Base-by-base conservation (phyloP, 2,797 vertebrate species). In the Decapterus maruadsi region DNA sequence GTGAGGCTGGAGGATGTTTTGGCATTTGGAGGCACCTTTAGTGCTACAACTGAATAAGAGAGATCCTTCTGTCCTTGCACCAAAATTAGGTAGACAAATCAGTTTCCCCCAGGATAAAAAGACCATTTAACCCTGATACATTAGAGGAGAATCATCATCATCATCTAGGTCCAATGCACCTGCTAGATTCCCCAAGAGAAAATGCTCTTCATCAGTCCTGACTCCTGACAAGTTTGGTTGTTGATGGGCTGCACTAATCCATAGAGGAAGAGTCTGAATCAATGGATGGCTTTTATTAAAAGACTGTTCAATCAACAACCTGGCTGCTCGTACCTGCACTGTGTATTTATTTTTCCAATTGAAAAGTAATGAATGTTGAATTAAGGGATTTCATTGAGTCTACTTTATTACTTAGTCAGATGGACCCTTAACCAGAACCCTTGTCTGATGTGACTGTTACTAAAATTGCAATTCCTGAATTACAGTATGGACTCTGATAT, bases 131-230 rank as follows among this genome's bases (percentile, higher is more conserved):
- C 55, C 58, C 57, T 67, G 20, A 19, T 48, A 76, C 45, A 78
- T 74, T 74, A 60, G 29, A 74, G 34, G 72, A 59, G 71, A 65
- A 80, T n/a, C n/a, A n/a, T n/a, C n/a, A 82, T 87, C 71, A 77
- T 75, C 50, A 43, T 59, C 53, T 42, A 62, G 36, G 55, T 58
- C 46, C 51, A 58, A 81, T 59, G 66, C 58, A 42, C 14, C 72
- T 36, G 46, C 66, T 40, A 43, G 61, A 78, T 74, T 77, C 60
- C 80, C 82, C 62, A 56, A 20, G 76, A 83, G 79, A 43, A 59
- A 48, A 70, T n/a, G n/a, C 31, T 66, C 80, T 77, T 75, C 68
- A 88, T 88, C 80, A 82, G 48, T 36, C 38, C 46, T 54, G 78
- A 78, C 75, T 36, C 38, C 46, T 54, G 78, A 78, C 75, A 71